Conservation (phyloP, 1,140 invertebrate species). For the Doryteuthis pealeii region DNA sequence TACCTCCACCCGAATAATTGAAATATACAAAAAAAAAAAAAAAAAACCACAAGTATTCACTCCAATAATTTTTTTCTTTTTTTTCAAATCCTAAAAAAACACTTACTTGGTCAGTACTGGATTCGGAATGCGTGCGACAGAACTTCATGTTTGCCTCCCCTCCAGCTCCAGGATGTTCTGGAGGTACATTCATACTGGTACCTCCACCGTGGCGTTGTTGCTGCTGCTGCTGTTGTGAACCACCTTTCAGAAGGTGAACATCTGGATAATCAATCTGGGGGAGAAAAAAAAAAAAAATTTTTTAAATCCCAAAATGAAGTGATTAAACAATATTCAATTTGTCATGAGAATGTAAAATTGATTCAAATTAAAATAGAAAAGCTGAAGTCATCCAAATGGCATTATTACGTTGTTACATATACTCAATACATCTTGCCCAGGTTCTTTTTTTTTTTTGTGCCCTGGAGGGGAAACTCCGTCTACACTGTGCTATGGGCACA, state of each 20-base stretch:
- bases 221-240: slow-evolving; percentile 55
- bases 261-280: slow-evolving; percentile 81
- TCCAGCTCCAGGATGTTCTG: slow-evolving; percentile 31
- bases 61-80: no score
- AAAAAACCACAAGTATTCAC: no score
- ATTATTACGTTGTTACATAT: no score
- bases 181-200: slow-evolving; percentile 22
- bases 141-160: slow-evolving; percentile 34
- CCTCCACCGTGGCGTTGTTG: slow-evolving; percentile 2
- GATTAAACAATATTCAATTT: no score
- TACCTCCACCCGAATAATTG: no score
- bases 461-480: no score
- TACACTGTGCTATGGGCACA: no score
- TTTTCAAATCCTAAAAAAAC: not conserved
- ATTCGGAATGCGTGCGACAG: slow-evolving; percentile 51
- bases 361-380: not conserved
- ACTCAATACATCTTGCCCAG: no score
- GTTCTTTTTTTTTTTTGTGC: no score
- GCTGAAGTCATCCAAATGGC: no score
- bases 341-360: not conserved
- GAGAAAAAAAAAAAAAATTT: slow-evolving; percentile 26
- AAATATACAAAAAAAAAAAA: no score
- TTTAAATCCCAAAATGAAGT: slow-evolving; percentile 4
- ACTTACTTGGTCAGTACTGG: slow-evolving; percentile 45
- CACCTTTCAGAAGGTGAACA: slow-evolving; percentile 65